These are phyloP conservation scores for Echinarachnius parma DNA, from an alignment of 53 echinoderm and acorn worm species.

Conservation along the genomic window DNA sequence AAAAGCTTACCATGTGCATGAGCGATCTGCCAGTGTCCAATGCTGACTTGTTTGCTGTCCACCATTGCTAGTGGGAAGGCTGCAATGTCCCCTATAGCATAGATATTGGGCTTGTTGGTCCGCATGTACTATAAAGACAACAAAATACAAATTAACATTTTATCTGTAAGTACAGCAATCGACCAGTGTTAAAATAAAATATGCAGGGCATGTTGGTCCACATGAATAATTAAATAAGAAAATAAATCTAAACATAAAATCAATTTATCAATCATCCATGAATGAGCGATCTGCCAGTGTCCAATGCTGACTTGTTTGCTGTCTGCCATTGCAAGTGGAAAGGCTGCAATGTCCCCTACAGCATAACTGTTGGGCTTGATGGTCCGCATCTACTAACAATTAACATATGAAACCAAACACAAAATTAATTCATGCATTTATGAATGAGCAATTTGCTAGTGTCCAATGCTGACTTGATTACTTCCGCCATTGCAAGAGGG, in stretches of 20 bases:
- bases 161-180: too few relatives aligned
- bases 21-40: conserved; percentile 97
- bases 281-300: conserved; percentile 93
- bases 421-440: conserved; percentile 40
- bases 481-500: conserved; percentile 63
- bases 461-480: conserved; percentile 75
- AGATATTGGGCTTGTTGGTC: conserved; percentile 81
- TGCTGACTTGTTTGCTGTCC: conserved; percentile 63
- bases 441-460: conserved; percentile 89
- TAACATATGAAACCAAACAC: too few relatives aligned
- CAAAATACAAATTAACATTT: too few relatives aligned
- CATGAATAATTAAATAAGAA: too few relatives aligned
- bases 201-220: too few relatives aligned
- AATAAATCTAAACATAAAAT: not conserved
- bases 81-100: conserved; percentile 85
- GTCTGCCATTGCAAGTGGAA: conserved; percentile 72
- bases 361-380: conserved; percentile 83
- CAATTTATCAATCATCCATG: too few relatives aligned
- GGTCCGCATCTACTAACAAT: conserved; percentile 70
- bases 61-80: conserved; percentile 74
- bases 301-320: conserved; percentile 71
- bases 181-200: too few relatives aligned
- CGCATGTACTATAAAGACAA: conserved; percentile 55
- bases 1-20: conserved; percentile 73
- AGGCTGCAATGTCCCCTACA: conserved; percentile 83